Evolutionary conservation across 1,140 invertebrate genomes (phyloP), one percentile per base, ranked within the genome.

Genomic region (Brachionus rotundiformis): DNA sequence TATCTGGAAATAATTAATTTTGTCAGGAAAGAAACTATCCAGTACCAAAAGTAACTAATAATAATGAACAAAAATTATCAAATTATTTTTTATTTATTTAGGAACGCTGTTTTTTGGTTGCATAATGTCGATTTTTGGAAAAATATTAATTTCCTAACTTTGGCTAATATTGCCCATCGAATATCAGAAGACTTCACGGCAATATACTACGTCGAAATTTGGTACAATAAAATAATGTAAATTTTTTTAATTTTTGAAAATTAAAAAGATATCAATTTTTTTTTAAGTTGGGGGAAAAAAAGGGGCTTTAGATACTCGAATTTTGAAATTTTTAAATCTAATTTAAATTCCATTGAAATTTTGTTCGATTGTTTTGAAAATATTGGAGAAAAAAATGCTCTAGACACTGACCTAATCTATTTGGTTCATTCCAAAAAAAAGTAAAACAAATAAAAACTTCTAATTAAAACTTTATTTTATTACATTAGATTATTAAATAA

Each of bases 191-290:
- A 73, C 41, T 44, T 44, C 11, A 44, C 8, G 10, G 33, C 68
- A 25, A 44, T 73, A 11, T 73, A 73, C 44, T 73, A 31, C 11
- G 41, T 44, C 1, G 68, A 73, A 25, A 25, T 73, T 44, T 73
- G 68, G 68, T 73, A 44, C 39, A 73, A 73, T 10, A 25, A 13
- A 44, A 23, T 44, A 25, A 44, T 73, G 68, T 68, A 68, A 68
- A 33, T 29, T 63, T 29, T 29, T n/a, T 5, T 29, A n/a, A 16
- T 7, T n/a, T 31, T 68, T n/a, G n/a, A n/a, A n/a, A n/a, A n/a
- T n/a, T n/a, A n/a, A n/a, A n/a, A 2, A 25, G 4, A 27, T 25
- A 23, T 11, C 27, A 8, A 23, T 33, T 68, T 41, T 68, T 68
- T 11, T 16, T 29, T n/a, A 36, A 68, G 63, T 3, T 36, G 2